phyloP scores from a whole-genome alignment of 2,888 invertebrate genomes.

The Glaucopsyche alexis region DNA sequence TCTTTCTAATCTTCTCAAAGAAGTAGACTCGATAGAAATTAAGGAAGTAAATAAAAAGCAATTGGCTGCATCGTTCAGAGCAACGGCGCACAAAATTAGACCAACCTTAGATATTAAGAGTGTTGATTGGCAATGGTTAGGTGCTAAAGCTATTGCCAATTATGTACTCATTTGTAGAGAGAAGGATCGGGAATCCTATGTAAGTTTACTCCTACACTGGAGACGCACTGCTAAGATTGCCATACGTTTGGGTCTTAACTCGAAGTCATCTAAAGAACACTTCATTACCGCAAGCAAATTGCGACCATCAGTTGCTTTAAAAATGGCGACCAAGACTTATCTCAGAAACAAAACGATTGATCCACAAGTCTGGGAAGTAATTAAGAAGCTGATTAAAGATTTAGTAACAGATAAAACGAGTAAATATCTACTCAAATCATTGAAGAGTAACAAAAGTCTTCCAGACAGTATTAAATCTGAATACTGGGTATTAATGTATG shows the following conservation, averaged over 20 bases:
- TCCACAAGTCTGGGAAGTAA: slow-evolving; percentile 48
- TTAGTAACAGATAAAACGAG: slow-evolving; percentile 40
- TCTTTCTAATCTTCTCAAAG: slow-evolving; percentile 35
- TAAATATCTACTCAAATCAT: slow-evolving; percentile 29
- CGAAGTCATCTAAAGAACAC: slow-evolving; percentile 40
- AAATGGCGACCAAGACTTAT: slow-evolving; percentile 46
- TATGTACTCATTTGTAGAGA: slow-evolving; percentile 46
- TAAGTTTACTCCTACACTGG: slow-evolving; percentile 46
- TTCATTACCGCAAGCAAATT: slow-evolving; percentile 43
- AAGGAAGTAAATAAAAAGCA: slow-evolving; percentile 34
- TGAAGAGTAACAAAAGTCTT: slow-evolving; percentile 40
- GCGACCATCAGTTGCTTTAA: slow-evolving; percentile 49
- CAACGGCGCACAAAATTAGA: slow-evolving; percentile 50
- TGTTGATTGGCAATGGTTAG: slow-evolving; percentile 48
- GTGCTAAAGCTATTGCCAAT: slow-evolving; percentile 55
- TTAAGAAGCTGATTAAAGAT: slow-evolving; percentile 47
- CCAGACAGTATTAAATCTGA: slow-evolving; percentile 48
- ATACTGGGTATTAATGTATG: slow-evolving; percentile 49
- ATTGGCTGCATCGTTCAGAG: slow-evolving; percentile 47
- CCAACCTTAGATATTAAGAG: slow-evolving; percentile 47
- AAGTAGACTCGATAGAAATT: slow-evolving; percentile 35
- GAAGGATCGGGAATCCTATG: slow-evolving; percentile 41
- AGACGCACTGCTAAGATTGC: slow-evolving; percentile 49
- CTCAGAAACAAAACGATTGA: slow-evolving; percentile 41
- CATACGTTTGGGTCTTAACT: slow-evolving; percentile 47